Base-by-base conservation (phyloP, 1,140 invertebrate genomes). In the Drosophila ambigua region DNA sequence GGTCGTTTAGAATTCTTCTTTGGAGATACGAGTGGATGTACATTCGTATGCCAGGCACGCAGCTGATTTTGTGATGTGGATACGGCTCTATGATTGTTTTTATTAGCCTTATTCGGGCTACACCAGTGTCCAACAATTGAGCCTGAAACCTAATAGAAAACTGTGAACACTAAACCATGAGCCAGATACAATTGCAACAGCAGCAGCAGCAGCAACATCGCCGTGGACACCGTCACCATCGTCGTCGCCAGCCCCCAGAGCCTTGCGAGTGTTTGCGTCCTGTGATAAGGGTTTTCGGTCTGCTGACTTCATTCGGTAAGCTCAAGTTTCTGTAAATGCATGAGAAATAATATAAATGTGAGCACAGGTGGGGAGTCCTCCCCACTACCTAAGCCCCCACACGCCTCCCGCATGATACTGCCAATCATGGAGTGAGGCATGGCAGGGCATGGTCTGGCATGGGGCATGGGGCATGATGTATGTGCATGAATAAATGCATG, bases 251-350 rank as follows among this genome's bases (percentile, higher is more conserved):
- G 66, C 53, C 82, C 57, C 85, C 55, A 52, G 84, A 91, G 67
- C 83, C 83, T 31, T 91, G 88, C 71, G 77, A 90, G 61, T 91
- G 90, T 71, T 73, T 91, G 69, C 83, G 84, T 75, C 90, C 90
- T 69, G 75, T 91, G 67, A 91, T 91, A 83, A 82, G 90, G 44
- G 75, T 90, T 79, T 91, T 91, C 77, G 90, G 90, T 83, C 72
- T 91, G 61, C 79, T 88, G 73, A 91, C 87, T 68, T 90, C 90
- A 71, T 88, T 91, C 80, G 90, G 90, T 91, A 76, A 91, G 90
- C 71, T 55, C 50, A 71, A 78, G 64, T 64, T 46, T 60, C 43
- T 54, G 59, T 41, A 59, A 76, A 62, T 71, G 68, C 79, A 66
- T 45, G 74, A 46, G 72, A 62, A 83, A 79, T 55, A 68, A 67